Conservation (phyloP, 2,888 invertebrate species). For the Hypselothyrea guttata region DNA sequence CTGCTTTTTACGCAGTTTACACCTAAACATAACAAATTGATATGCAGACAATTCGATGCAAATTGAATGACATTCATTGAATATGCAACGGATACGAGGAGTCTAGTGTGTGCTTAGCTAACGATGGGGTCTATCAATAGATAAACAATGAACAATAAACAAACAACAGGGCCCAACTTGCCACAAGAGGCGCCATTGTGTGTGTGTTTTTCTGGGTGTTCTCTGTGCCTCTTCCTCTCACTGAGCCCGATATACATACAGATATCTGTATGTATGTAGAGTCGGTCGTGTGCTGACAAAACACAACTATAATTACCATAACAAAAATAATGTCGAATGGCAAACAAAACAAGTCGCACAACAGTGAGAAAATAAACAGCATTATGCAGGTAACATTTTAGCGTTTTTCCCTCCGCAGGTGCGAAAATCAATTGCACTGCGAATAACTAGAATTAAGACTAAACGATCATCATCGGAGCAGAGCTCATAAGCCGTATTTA, state of each 20-base stretch:
- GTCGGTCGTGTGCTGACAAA: constrained; percentile 30
- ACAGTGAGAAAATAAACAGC: constrained; percentile 62
- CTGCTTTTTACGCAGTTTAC: no score
- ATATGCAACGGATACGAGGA: constrained; percentile 19
- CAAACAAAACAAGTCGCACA: constrained; percentile 53
- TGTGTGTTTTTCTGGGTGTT: neutral
- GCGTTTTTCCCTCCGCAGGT: constrained; percentile 42
- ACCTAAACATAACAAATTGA: no score
- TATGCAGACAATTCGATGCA: neutral
- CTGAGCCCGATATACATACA: neutral
- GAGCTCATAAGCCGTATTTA: no score
- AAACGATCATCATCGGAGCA: neutral
- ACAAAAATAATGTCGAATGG: constrained; percentile 47
- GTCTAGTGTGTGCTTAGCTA: neutral
- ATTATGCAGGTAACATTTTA: constrained; percentile 21
- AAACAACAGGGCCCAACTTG: constrained; percentile 15
- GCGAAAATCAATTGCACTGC: constrained; percentile 50
- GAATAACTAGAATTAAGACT: constrained; percentile 35
- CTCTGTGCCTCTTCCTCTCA: constrained; percentile 2
- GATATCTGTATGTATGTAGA: no score
- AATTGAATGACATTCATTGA: constrained; percentile 13
- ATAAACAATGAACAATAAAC: constrained; percentile 8
- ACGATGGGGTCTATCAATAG: neutral
- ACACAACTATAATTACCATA: constrained; percentile 51
- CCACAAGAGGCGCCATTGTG: constrained; percentile 23